These are phyloP conservation scores for Brachyistius frenatus DNA, from an alignment of 2,113 vertebrate genomes.

Conservation along the genomic window DNA sequence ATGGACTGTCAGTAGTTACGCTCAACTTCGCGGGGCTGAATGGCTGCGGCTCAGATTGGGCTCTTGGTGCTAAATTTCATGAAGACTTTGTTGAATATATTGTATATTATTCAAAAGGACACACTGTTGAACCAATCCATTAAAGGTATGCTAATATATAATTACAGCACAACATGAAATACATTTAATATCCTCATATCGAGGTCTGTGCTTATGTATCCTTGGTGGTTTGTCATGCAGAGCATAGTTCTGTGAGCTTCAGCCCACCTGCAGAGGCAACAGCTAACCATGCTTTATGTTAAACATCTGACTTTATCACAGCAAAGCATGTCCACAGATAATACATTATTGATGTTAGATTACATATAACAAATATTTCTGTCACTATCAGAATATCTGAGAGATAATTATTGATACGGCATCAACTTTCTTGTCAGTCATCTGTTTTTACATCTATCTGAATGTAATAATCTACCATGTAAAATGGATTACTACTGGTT, in stretches of 20 bases:
- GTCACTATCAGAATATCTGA: no score
- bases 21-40: slow-evolving; percentile 6
- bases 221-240: not conserved
- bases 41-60: not conserved
- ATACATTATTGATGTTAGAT: no score
- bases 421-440: no score
- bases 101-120: not conserved
- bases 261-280: slow-evolving; percentile 41
- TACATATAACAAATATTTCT: no score
- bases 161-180: slow-evolving; percentile 6
- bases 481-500: slow-evolving; percentile 6
- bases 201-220: not conserved
- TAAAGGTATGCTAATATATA: not conserved
- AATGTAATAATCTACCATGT: not conserved
- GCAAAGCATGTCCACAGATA: no score
- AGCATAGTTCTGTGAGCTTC: not conserved
- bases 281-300: slow-evolving; percentile 19
- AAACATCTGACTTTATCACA: slow-evolving; percentile 17
- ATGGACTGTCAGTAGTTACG: not conserved
- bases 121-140: not conserved
- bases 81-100: not conserved
- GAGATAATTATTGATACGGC: no score
- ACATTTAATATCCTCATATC: not conserved
- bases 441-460: not conserved
- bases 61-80: not conserved